Evolutionary conservation across 2,113 vertebrate genomes (phyloP).

Genomic region (Brachyhypopomus occidentalis): DNA sequence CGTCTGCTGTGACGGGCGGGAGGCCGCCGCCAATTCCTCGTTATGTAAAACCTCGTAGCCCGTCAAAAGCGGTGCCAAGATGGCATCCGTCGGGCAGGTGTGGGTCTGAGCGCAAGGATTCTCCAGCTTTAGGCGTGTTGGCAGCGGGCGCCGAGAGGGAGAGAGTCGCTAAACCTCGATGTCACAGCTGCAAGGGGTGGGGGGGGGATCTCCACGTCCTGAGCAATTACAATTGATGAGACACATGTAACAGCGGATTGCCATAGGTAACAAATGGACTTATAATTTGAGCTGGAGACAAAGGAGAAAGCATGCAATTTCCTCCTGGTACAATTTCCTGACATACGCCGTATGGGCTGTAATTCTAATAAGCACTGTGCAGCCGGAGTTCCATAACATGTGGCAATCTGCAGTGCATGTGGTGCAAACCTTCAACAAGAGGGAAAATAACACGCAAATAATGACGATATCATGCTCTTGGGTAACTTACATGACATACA

Average conservation of each 20-base stretch:
- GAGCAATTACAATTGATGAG: constrained; percentile 73
- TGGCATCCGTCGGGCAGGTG: constrained; percentile 14
- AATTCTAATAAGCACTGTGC: constrained; percentile 61
- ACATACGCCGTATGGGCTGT: constrained; percentile 57
- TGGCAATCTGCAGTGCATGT: constrained; percentile 18
- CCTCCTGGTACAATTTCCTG: constrained; percentile 60
- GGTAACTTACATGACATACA: constrained; percentile 73
- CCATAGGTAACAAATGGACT: constrained; percentile 74
- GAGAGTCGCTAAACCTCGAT: constrained; percentile 61
- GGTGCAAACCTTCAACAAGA: constrained; percentile 19
- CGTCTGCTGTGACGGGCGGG: constrained; percentile 41
- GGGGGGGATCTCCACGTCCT: constrained; percentile 64
- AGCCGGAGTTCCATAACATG: constrained; percentile 55
- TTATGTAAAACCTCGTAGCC: constrained; percentile 52
- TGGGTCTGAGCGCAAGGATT: neutral
- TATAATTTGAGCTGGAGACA: constrained; percentile 59
- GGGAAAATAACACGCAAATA: constrained; percentile 58
- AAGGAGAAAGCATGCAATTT: constrained; percentile 51
- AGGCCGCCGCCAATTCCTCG: constrained; percentile 40
- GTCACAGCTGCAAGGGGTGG: constrained; percentile 61
- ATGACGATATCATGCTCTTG: constrained; percentile 65
- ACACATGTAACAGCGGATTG: constrained; percentile 68
- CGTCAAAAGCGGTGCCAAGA: constrained; percentile 48
- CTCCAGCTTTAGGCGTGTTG: constrained; percentile 65
- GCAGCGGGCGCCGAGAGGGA: constrained; percentile 55